These are phyloP conservation scores for Pelochelys cantorii DNA, from an alignment of 2,797 vertebrate genomes.

Conservation along the genomic window DNA sequence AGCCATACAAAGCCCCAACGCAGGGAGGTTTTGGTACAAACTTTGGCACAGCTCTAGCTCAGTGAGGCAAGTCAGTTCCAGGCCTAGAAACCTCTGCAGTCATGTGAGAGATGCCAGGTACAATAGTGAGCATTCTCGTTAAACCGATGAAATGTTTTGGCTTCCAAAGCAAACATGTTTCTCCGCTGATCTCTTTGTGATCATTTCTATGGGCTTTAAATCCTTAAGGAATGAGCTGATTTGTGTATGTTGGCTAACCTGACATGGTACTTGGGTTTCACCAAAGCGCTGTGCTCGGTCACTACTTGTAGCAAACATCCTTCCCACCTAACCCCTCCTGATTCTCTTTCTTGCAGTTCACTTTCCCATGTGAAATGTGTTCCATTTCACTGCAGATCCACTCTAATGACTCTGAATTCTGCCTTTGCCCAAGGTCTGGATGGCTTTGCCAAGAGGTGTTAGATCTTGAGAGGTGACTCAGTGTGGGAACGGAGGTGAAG, in stretches of 20 bases:
- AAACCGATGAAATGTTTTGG: background rate
- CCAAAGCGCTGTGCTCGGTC: accelerated
- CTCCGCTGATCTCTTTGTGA: conserved; percentile 46
- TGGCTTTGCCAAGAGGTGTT: background rate
- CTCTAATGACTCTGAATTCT: background rate
- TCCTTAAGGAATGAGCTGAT: conserved; percentile 59
- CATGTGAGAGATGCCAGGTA: background rate
- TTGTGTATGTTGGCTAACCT: conserved; percentile 48
- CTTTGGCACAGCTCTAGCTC: background rate
- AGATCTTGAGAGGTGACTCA: too few species aligned
- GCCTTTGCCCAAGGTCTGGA: background rate
- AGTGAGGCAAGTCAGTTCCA: background rate
- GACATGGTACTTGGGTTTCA: conserved; percentile 50
- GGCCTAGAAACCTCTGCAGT: background rate
- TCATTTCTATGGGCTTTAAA: conserved; percentile 64
- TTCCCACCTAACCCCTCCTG: background rate
- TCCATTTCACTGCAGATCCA: background rate
- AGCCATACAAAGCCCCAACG: background rate
- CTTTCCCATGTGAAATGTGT: background rate
- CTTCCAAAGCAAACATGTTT: conserved; percentile 59
- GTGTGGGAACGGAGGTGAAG: background rate
- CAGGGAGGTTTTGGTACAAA: background rate
- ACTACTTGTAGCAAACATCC: background rate
- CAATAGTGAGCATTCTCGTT: conserved; percentile 2
- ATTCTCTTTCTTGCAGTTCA: background rate